A percentile compares a stretch with the other conserved stretches of the same genome.
These are phyloP conservation scores for Umimayanthus kanabou DNA, from an alignment of 92 coral and sea anemone species.

Conservation along the genomic window DNA sequence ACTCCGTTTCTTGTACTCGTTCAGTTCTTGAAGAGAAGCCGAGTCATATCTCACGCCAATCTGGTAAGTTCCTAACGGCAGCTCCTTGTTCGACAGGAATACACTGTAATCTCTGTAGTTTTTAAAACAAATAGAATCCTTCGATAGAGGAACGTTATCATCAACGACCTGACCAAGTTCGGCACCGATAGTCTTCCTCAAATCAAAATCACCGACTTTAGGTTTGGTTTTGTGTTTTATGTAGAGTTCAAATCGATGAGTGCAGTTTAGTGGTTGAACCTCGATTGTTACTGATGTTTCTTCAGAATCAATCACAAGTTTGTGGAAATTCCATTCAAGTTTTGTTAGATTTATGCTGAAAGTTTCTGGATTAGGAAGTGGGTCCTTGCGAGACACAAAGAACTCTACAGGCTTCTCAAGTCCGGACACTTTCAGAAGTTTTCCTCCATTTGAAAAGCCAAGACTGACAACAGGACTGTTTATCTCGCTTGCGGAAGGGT, in stretches of 20 bases:
- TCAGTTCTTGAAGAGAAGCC: conserved; percentile 3
- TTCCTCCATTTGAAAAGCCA: conserved; percentile 52
- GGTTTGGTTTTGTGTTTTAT: conserved; percentile 46
- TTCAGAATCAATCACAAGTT: conserved; percentile 40
- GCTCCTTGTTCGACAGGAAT: conserved; percentile 57
- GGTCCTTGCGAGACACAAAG: conserved; percentile 49
- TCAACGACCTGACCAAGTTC: not conserved
- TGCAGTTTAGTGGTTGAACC: conserved; percentile 57
- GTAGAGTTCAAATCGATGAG: conserved; percentile 43
- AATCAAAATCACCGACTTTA: conserved; percentile 42
- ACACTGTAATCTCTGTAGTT: conserved; percentile 36
- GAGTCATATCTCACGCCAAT: conserved; percentile 50
- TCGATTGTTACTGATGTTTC: conserved; percentile 66
- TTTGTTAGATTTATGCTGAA: conserved; percentile 39
- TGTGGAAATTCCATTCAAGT: conserved; percentile 58
- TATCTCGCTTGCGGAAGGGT: conserved; percentile 51
- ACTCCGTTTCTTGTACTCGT: not conserved
- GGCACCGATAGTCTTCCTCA: conserved; percentile 49
- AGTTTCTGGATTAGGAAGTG: conserved; percentile 43
- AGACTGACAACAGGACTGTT: conserved; percentile 65
- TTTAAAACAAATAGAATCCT: conserved; percentile 44
- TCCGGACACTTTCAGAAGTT: conserved; percentile 51
- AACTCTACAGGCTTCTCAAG: conserved; percentile 55
- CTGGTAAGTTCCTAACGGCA: conserved; percentile 50
- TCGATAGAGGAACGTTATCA: not conserved